phyloP scores from a whole-genome alignment of 1,140 invertebrate genomes.

The Nephotettix cincticeps region DNA sequence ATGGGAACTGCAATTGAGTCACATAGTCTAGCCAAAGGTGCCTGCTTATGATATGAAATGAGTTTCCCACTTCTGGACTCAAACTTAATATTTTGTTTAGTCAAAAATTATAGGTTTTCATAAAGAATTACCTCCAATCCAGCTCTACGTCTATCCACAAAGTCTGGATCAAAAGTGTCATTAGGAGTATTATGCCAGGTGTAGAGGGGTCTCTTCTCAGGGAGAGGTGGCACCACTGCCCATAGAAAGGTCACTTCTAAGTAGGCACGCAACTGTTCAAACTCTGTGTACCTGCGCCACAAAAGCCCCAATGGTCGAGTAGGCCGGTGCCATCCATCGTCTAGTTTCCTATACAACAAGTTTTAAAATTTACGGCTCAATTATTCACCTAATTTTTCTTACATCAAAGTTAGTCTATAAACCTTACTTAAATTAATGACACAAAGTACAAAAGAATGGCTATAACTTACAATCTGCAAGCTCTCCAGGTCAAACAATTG shows the following conservation, averaged over 20 bases:
- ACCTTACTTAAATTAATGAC: not conserved
- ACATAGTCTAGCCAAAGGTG: no score
- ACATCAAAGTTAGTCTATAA: not conserved
- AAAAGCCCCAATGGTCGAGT: constrained; percentile 64
- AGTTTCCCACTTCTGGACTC: no score
- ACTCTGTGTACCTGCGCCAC: constrained; percentile 82
- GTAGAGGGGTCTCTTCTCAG: constrained; percentile 78
- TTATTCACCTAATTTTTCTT: not conserved
- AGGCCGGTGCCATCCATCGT: constrained; percentile 63
- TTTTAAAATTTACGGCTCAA: not conserved
- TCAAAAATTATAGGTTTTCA: no score
- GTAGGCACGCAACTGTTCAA: constrained; percentile 76
- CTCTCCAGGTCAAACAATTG: no score
- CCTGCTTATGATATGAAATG: no score
- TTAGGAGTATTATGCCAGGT: constrained; percentile 76
- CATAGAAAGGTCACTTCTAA: constrained; percentile 74
- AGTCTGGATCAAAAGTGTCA: constrained; percentile 84
- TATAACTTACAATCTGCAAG: no score
- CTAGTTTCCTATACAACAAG: constrained; percentile 61
- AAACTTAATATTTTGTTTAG: no score
- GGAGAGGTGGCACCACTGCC: constrained; percentile 75
- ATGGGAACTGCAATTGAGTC: no score
- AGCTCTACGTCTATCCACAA: constrained; percentile 75
- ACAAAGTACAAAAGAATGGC: no score
- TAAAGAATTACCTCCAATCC: constrained; percentile 62